A percentile compares a stretch with the other conserved stretches of the same genome.
phyloP scores from a whole-genome alignment of 2,888 invertebrate species.

The Chymomyza caudatula region DNA sequence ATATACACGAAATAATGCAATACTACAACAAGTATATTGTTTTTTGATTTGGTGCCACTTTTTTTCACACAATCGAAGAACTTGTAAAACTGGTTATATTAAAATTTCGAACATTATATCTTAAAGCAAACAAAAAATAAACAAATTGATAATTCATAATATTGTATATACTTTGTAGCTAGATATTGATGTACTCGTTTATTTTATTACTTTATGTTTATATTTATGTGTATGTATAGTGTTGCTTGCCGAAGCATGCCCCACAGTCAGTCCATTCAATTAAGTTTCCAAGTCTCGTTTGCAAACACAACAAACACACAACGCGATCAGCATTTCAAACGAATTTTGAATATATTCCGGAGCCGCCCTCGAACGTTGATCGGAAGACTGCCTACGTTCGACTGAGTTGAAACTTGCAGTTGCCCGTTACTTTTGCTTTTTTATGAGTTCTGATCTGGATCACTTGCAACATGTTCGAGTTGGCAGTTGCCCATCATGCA shows the following conservation, averaged over 20 bases:
- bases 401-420: conserved; percentile 35
- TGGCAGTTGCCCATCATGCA: background rate
- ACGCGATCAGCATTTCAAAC: background rate
- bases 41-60: too few species aligned
- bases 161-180: background rate
- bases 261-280: conserved; percentile 18
- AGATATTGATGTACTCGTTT: background rate
- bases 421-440: conserved; percentile 29
- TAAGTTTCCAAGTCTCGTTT: conserved; percentile 28
- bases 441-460: background rate
- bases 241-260: background rate
- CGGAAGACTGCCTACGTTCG: conserved; percentile 13
- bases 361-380: background rate
- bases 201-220: background rate
- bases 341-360: background rate
- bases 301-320: background rate
- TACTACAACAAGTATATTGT: too few species aligned
- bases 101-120: background rate
- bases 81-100: background rate
- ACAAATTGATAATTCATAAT: background rate
- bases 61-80: too few species aligned
- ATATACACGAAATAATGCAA: too few species aligned
- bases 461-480: conserved; percentile 46
- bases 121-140: too few species aligned
- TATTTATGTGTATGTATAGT: background rate